A percentile compares a stretch with the other conserved stretches of the same genome.
These are phyloP conservation scores for Apus apus DNA, from an alignment of 2,113 vertebrate genomes.

Conservation along the genomic window DNA sequence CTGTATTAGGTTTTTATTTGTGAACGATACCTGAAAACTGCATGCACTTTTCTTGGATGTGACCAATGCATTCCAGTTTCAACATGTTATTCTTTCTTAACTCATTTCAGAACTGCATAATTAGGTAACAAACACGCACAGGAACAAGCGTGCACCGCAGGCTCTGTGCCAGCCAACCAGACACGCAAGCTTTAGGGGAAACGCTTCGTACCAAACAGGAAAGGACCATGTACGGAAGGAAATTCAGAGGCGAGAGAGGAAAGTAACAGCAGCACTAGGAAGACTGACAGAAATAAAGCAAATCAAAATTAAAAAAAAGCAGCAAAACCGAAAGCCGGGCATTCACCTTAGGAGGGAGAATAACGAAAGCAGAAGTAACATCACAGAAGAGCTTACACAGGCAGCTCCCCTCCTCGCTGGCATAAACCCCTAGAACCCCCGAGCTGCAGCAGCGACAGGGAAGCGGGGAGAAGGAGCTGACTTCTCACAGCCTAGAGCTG, in stretches of 20 bases:
- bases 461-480: accelerated
- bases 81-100: background rate
- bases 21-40: too few species aligned
- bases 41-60: too few species aligned
- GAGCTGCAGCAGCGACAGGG: too few species aligned
- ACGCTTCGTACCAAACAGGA: background rate
- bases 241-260: background rate
- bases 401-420: accelerated
- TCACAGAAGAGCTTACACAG: accelerated
- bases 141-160: accelerated
- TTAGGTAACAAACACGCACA: accelerated
- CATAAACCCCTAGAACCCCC: too few species aligned
- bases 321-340: background rate
- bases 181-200: background rate
- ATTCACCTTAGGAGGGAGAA: too few species aligned
- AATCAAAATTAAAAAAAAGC: too few species aligned
- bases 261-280: background rate
- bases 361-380: too few species aligned
- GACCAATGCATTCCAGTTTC: background rate
- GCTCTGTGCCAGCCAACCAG: background rate
- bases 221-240: background rate
- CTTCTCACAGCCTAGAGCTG: accelerated
- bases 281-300: background rate
- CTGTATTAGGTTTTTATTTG: too few species aligned
- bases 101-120: background rate